These are phyloP conservation scores for Gymnothorax reevesii DNA, from an alignment of 2,797 vertebrate genomes.

Conservation along the genomic window DNA sequence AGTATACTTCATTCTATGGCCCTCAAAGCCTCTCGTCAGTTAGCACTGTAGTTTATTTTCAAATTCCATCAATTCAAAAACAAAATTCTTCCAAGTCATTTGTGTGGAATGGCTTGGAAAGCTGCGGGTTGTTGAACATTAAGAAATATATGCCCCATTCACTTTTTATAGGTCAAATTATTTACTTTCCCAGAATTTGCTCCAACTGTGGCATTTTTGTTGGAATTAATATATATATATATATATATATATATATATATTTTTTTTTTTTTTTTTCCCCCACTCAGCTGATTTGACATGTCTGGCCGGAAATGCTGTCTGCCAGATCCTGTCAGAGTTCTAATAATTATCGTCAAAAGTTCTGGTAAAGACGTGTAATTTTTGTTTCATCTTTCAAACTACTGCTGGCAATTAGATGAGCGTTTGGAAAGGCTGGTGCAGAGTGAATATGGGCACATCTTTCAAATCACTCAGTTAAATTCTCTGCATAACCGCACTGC, in stretches of 20 bases:
- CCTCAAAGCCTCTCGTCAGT: background rate
- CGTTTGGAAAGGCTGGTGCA: background rate
- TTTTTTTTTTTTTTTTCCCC: background rate
- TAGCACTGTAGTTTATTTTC: background rate
- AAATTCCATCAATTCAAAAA: background rate
- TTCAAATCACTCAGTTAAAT: constrained; percentile 1
- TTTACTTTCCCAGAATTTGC: background rate
- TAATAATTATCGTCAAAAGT: background rate
- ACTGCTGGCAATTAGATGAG: background rate
- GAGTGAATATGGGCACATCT: background rate
- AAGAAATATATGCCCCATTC: background rate
- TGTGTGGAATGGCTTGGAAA: background rate
- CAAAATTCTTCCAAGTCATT: background rate
- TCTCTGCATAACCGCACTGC: background rate
- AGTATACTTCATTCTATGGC: background rate
- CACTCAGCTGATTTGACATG: background rate
- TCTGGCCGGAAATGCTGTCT: background rate
- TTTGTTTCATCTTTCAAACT: background rate
- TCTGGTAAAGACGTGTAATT: background rate
- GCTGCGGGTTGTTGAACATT: background rate
- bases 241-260: too few species aligned
- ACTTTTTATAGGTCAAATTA: background rate
- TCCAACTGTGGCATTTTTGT: background rate
- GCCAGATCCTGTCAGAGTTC: background rate
- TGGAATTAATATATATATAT: background rate